Evolutionary conservation across 2,113 vertebrate species (phyloP).

Genomic region (Nothobranchius kuhntae): DNA sequence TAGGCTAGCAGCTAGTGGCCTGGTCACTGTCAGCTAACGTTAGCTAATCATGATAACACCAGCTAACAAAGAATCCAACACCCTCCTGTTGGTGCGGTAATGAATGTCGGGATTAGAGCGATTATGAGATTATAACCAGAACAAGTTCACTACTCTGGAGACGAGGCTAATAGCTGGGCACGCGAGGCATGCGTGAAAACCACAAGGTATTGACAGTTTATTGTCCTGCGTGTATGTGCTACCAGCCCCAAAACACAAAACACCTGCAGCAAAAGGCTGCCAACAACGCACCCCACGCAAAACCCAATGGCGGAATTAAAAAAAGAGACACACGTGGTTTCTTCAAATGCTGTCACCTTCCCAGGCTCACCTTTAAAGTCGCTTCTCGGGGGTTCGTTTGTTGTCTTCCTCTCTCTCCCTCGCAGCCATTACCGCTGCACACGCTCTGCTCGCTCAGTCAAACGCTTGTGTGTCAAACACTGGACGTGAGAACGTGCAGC

Average conservation of each 20-base stretch:
- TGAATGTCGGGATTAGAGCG: neutral
- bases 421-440: slow-evolving; percentile 76
- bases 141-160: neutral
- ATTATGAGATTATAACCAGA: neutral
- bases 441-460: slow-evolving; percentile 52
- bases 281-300: slow-evolving; percentile 4
- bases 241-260: slow-evolving; percentile 20
- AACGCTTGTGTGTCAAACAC: slow-evolving; percentile 49
- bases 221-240: slow-evolving; percentile 44
- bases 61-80: slow-evolving; percentile 68
- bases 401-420: slow-evolving; percentile 65
- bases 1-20: slow-evolving; percentile 60
- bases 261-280: slow-evolving; percentile 42
- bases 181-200: slow-evolving; percentile 5
- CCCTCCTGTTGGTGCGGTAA: neutral
- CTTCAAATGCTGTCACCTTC: neutral
- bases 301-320: slow-evolving; percentile 11
- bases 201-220: slow-evolving; percentile 46
- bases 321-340: neutral
- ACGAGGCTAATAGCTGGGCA: neutral
- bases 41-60: slow-evolving; percentile 66
- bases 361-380: slow-evolving; percentile 51
- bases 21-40: slow-evolving; percentile 43
- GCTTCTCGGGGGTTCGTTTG: slow-evolving; percentile 60
- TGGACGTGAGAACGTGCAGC: slow-evolving; percentile 55